Evolutionary conservation across 2,113 vertebrate genomes (phyloP).

Genomic region (Bos taurus): DNA sequence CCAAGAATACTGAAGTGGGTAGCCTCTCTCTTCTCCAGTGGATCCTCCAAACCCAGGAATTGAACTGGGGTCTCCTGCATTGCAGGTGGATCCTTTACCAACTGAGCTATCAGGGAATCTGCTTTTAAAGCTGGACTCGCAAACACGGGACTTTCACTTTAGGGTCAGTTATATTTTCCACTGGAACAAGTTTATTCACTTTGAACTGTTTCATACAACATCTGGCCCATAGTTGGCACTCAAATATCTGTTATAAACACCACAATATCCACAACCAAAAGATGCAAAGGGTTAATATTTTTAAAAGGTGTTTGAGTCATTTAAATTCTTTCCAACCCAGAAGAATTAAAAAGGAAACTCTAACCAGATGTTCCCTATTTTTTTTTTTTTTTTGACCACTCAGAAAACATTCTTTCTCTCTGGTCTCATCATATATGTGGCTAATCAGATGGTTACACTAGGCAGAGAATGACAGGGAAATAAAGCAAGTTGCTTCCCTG

Average conservation of each 20-base stretch:
- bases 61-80: background rate
- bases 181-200: background rate
- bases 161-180: background rate
- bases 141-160: background rate
- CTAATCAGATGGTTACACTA: slow-evolving; percentile 21
- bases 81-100: background rate
- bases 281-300: slow-evolving; percentile 4
- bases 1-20: background rate
- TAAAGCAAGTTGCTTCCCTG: background rate
- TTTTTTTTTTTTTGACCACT: background rate
- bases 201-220: background rate
- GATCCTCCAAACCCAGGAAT: background rate
- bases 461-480: background rate
- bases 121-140: background rate
- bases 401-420: background rate
- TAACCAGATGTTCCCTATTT: background rate
- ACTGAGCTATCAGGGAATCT: background rate
- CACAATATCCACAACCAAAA: background rate
- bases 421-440: background rate
- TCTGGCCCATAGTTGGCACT: background rate
- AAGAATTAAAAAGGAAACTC: slow-evolving; percentile 23
- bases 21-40: background rate
- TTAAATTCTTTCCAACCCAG: slow-evolving; percentile 6
- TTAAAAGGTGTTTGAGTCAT: background rate
- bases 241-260: background rate